phyloP scores from a whole-genome alignment of 1,140 invertebrate species.

The Halesus radiatus region DNA sequence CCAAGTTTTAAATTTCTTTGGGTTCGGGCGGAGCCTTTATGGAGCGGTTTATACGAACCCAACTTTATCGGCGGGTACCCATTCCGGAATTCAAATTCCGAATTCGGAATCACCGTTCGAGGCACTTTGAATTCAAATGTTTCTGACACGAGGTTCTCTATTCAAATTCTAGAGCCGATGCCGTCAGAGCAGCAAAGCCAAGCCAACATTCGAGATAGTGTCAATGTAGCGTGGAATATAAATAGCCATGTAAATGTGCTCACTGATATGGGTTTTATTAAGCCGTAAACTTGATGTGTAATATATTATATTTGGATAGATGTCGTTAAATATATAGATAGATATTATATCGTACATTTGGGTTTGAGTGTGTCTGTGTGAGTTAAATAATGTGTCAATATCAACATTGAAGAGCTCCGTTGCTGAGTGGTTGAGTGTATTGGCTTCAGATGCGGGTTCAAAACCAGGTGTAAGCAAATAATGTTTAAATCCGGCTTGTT shows the following conservation, averaged over 20 bases:
- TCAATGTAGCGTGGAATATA: not conserved
- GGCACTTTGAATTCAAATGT: slow-evolving; percentile 40
- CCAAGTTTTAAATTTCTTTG: no score
- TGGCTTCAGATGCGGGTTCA: no score
- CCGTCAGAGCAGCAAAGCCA: not conserved
- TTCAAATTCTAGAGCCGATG: slow-evolving; percentile 29
- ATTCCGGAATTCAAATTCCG: slow-evolving; percentile 34
- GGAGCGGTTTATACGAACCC: slow-evolving; percentile 2
- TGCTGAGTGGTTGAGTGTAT: no score
- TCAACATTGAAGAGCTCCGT: no score
- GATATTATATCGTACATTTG: not conserved
- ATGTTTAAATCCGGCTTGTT: no score
- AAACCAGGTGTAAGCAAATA: no score
- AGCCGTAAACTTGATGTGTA: not conserved
- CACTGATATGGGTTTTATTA: not conserved
- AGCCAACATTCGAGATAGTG: slow-evolving; percentile 15
- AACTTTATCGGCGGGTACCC: slow-evolving; percentile 24
- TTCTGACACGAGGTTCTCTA: slow-evolving; percentile 24
- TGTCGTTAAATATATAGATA: not conserved
- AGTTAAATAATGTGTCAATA: no score
- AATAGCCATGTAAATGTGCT: not conserved
- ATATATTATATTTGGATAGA: not conserved
- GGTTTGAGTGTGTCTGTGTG: no score
- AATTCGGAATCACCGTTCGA: slow-evolving; percentile 36
- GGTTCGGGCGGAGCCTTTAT: no score